Conservation (phyloP, 2,113 vertebrate species). For the Engraulis encrasicolus region DNA sequence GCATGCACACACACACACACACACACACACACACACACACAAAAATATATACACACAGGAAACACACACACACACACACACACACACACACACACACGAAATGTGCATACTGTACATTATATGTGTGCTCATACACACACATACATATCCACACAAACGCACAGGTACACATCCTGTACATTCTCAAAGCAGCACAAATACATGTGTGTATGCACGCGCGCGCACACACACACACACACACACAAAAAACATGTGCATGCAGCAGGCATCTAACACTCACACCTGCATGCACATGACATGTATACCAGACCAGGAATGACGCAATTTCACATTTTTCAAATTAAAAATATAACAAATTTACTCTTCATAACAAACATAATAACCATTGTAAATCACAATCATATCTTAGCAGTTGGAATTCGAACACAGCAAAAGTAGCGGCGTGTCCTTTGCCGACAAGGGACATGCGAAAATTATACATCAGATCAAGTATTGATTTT, state of each 20-base stretch:
- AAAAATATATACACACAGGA: slow-evolving; percentile 30
- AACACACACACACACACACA: slow-evolving; percentile 31
- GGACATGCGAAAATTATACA: not conserved
- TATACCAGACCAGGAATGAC: no score
- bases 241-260: slow-evolving; percentile 32
- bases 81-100: slow-evolving; percentile 27
- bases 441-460: not conserved
- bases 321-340: not conserved
- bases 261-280: not conserved
- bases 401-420: no score
- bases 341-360: no score
- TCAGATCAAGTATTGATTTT: not conserved
- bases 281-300: slow-evolving; percentile 6
- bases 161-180: no score
- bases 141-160: no score
- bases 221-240: slow-evolving; percentile 37
- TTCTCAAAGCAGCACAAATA: no score
- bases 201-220: no score
- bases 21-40: slow-evolving; percentile 40
- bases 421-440: no score
- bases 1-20: slow-evolving; percentile 36
- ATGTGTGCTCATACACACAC: no score
- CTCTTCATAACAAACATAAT: slow-evolving; percentile 18
- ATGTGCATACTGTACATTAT: no score
- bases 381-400: no score